phyloP scores from a whole-genome alignment of 2,888 invertebrate genomes.

The Aspidiotus destructor region DNA sequence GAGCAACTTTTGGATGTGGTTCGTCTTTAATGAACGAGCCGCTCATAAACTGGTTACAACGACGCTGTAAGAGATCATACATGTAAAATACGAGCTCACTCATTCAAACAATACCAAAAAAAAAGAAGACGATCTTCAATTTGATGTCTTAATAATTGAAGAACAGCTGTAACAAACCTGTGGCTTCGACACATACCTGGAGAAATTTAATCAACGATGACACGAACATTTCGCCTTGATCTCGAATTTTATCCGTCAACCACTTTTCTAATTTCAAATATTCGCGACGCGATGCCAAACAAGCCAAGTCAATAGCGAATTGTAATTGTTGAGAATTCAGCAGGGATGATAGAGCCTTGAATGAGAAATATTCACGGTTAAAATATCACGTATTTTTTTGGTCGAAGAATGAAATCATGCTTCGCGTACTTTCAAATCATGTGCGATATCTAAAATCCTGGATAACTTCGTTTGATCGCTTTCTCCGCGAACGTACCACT shows the following conservation, averaged over 20 bases:
- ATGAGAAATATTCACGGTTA: constrained; percentile 25
- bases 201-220: constrained; percentile 77
- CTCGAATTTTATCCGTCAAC: constrained; percentile 92
- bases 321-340: constrained; percentile 82
- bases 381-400: no score
- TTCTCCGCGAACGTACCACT: constrained; percentile 88
- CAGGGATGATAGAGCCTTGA: constrained; percentile 77
- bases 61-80: constrained; percentile 45
- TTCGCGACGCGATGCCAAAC: constrained; percentile 90
- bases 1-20: constrained; percentile 73
- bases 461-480: constrained; percentile 88
- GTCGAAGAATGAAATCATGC: no score
- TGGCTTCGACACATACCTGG: constrained; percentile 44
- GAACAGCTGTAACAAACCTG: not conserved
- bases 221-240: constrained; percentile 86
- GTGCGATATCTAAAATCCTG: constrained; percentile 90
- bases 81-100: no score
- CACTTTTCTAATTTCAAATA: constrained; percentile 97
- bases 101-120: no score
- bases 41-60: constrained; percentile 76
- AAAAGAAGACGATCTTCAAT: no score
- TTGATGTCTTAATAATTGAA: not conserved
- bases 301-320: constrained; percentile 97
- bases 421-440: constrained; percentile 57
- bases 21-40: constrained; percentile 61